These are phyloP conservation scores for Drosophila rhopaloa DNA, from an alignment of 1,140 invertebrate genomes.

Conservation along the genomic window DNA sequence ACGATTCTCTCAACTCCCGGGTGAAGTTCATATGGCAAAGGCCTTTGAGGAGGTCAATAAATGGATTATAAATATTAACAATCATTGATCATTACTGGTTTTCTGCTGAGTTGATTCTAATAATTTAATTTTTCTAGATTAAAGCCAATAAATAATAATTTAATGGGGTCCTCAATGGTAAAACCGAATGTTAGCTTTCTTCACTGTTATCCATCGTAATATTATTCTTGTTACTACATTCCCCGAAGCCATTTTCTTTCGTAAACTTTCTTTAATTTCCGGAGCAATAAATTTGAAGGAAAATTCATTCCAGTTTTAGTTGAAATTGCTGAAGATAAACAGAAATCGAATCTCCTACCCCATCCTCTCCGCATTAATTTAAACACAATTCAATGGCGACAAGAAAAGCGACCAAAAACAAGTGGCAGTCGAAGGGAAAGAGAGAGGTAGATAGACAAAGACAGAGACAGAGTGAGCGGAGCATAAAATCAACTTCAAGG, in stretches of 20 bases:
- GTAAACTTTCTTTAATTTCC: conserved; percentile 29
- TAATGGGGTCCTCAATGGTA: no score
- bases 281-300: conserved; percentile 30
- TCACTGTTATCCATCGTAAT: not conserved
- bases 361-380: conserved; percentile 24
- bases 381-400: conserved; percentile 59
- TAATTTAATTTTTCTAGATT: no score
- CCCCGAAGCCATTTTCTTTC: not conserved
- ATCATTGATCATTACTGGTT: no score
- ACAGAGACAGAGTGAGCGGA: conserved; percentile 2
- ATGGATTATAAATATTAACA: conserved; percentile 23
- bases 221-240: not conserved
- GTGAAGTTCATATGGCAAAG: not conserved
- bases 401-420: conserved; percentile 11
- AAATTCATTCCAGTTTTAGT: conserved; percentile 33
- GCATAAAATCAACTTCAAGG: conserved; percentile 41
- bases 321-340: conserved; percentile 49
- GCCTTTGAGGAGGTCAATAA: conserved; percentile 13
- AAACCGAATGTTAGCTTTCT: no score
- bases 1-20: conserved; percentile 19
- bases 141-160: no score
- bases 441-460: not conserved
- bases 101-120: no score
- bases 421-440: conserved; percentile 19
- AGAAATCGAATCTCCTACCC: conserved; percentile 24